Evolutionary conservation across 2,797 vertebrate genomes (phyloP), one percentile per base, ranked within the genome.

Genomic region (Rhinatrema bivittatum): DNA sequence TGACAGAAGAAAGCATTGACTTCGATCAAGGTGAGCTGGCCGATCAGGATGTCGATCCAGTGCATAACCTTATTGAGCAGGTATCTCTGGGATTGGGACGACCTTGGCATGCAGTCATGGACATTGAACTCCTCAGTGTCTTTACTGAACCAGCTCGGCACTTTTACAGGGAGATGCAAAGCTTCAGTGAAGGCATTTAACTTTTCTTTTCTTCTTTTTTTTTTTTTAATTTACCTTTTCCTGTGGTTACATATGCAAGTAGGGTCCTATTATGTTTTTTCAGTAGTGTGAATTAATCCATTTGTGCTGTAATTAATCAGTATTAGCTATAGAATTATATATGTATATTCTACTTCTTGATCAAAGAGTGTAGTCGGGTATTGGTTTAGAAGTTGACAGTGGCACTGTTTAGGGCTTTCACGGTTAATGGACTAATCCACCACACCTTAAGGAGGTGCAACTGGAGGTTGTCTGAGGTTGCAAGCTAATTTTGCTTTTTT

Each of bases 1-100:
- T 99, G 65, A 94, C 94, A 0, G 94, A 97, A 74, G 94, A 98
- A 80, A 97, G 93, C 87, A 92, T 99, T 67, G 91, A 97, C 81
- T 97, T 97, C 9, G 94, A 98, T 69, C 93, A 93, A 23, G 91
- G 94, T 62, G 91, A 96, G 81, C 81, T 89, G 15, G 74, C 89
- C 36, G 90, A 85, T 72, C 79, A 88, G 65, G 90, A 96, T 46
- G 93, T 92, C 26, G 91, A 98, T 79, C 94, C 95, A 7, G 86
- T 95, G 42, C 92, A 93, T 61, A 90, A 94, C 72, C 89, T 99
- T 57, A 89, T 97, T 54, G 95, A 99, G 72, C 91, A 99, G 78
- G 96, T 99, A 20, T 98, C 96, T 12, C 83, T 91, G 16, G 91
- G 93, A 35, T 84, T 99, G 24, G 86, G 89, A 39, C 91, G 92